Conservation (phyloP, 2,113 vertebrate species). For the Corythornis cristatus region DNA sequence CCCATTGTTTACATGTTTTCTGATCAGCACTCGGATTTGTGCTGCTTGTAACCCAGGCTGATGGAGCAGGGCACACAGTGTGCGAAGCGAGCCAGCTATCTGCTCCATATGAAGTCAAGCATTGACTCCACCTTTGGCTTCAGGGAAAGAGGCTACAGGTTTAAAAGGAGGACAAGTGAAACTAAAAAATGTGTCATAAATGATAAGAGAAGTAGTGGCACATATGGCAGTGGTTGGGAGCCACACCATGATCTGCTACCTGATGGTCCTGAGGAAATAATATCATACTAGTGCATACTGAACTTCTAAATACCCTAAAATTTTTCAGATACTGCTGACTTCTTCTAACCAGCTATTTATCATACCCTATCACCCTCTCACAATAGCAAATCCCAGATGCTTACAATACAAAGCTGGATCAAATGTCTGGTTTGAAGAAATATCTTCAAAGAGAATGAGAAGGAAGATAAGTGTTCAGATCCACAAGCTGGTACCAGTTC, state of each 20-base stretch:
- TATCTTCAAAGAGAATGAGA: not conserved
- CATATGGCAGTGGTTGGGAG: conserved; percentile 50
- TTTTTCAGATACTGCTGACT: not conserved
- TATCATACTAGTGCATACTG: not conserved
- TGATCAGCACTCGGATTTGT: not conserved
- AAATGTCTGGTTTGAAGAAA: not conserved
- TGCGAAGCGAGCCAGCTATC: not conserved
- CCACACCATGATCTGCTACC: not conserved
- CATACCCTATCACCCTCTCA: conserved; percentile 1
- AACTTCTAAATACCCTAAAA: not conserved
- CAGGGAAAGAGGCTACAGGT: not conserved
- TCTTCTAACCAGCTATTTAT: conserved; percentile 50
- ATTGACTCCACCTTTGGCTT: not conserved
- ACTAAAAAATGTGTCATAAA: not conserved
- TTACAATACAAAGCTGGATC: not conserved
- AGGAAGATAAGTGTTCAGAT: not conserved
- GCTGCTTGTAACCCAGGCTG: not conserved
- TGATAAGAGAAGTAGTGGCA: not conserved
- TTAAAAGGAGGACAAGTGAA: not conserved
- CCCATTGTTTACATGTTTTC: not conserved
- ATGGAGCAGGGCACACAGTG: not conserved
- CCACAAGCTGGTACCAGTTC: not conserved
- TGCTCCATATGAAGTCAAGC: not conserved
- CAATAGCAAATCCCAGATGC: not conserved
- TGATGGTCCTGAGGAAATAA: not conserved